Percentiles rank a stretch among this genome's conserved stretches.
These are phyloP conservation scores for Drosophila takahashii DNA, from an alignment of 1,140 invertebrate genomes.

Conservation along the genomic window DNA sequence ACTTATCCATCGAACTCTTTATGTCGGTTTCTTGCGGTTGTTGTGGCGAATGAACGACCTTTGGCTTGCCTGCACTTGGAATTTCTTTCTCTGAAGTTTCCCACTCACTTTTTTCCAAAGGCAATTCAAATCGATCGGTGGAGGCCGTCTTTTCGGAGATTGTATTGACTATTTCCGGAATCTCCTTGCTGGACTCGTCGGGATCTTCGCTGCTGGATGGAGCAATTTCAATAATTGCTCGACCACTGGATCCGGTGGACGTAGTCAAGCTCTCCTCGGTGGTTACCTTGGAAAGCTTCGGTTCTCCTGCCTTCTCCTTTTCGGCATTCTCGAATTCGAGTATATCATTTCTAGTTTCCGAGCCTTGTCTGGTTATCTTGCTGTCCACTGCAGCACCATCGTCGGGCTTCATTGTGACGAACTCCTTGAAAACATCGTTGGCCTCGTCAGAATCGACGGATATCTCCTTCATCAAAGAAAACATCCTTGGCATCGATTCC, in stretches of 20 bases:
- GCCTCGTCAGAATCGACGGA: conserved; percentile 79
- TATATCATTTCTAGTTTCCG: conserved; percentile 79
- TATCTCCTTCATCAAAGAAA: conserved; percentile 71
- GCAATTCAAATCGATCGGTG: conserved; percentile 62
- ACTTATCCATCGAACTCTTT: conserved; percentile 84
- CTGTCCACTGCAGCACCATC: conserved; percentile 35
- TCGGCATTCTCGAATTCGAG: conserved; percentile 72
- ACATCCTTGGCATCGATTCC: conserved; percentile 73
- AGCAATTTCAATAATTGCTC: conserved; percentile 59
- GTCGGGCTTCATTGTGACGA: conserved; percentile 69
- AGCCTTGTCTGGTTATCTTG: conserved; percentile 74
- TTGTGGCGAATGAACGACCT: conserved; percentile 83
- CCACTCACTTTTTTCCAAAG: conserved; percentile 81
- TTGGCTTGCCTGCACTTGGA: conserved; percentile 60
- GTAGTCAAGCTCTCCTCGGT: conserved; percentile 73
- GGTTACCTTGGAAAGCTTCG: conserved; percentile 65
- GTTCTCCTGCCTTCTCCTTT: conserved; percentile 58
- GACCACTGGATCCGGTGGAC: conserved; percentile 69
- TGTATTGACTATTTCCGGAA: conserved; percentile 66
- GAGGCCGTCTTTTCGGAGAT: conserved; percentile 59
- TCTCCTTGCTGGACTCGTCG: conserved; percentile 71
- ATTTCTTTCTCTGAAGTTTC: conserved; percentile 81
- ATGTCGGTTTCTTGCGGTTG: conserved; percentile 67
- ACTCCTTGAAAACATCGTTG: conserved; percentile 78
- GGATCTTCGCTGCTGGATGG: conserved; percentile 73